Conservation (phyloP, 2,113 vertebrate genomes). For the Otocyon megalotis region DNA sequence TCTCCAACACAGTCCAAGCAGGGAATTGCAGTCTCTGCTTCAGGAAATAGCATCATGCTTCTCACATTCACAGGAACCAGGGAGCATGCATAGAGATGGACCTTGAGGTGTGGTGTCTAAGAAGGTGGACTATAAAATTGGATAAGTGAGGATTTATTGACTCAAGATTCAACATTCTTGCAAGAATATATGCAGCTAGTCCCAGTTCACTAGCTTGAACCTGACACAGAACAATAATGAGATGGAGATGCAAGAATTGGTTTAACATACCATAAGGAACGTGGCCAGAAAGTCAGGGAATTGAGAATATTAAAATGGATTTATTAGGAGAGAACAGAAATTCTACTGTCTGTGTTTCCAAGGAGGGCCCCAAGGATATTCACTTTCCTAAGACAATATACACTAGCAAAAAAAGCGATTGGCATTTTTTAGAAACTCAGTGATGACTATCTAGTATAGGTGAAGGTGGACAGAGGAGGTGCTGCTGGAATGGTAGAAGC, state of each 20-base stretch:
- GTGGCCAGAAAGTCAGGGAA: constrained; percentile 23
- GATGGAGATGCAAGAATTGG: neutral
- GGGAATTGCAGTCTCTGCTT: neutral
- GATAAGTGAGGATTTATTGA: neutral
- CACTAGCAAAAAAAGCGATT: neutral
- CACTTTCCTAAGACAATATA: neutral
- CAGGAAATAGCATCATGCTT: neutral
- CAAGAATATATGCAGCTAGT: neutral
- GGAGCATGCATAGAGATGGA: neutral
- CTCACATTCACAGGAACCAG: neutral
- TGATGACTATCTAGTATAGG: neutral
- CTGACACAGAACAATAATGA: neutral
- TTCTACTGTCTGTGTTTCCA: constrained; percentile 24
- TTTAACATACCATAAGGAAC: constrained; percentile 1
- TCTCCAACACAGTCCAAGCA: neutral
- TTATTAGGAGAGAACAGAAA: constrained; percentile 50
- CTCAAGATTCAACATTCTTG: neutral
- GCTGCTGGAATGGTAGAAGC: neutral
- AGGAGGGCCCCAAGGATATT: neutral
- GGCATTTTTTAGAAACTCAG: neutral
- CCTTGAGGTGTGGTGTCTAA: neutral
- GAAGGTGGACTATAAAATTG: neutral
- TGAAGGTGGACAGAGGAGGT: neutral
- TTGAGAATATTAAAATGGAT: constrained; percentile 42
- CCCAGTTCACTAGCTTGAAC: neutral